Conservation (phyloP, 2,797 vertebrate species). For the Danio choprae region DNA sequence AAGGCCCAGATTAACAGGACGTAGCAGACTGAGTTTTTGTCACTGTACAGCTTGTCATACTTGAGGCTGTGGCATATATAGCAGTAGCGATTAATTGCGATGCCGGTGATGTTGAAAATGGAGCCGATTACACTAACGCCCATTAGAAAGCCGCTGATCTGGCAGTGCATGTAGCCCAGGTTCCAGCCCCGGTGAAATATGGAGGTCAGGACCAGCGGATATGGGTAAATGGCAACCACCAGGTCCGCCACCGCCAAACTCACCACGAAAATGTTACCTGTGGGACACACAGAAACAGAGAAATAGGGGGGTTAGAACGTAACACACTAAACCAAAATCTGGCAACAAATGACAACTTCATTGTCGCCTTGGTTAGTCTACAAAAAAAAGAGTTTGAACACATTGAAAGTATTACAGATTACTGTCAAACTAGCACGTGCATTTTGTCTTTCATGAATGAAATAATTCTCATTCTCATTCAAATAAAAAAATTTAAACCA, state of each 20-base stretch:
- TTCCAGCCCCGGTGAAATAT: slow-evolving; percentile 94
- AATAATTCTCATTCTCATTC: too few relatives aligned
- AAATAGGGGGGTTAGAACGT: neutral
- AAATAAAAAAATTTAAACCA: too few relatives aligned
- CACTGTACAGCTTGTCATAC: slow-evolving; percentile 91
- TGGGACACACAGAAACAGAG: slow-evolving; percentile 47
- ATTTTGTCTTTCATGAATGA: too few relatives aligned
- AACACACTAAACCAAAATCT: too few relatives aligned
- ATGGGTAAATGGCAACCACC: slow-evolving; percentile 94
- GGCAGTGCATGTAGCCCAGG: slow-evolving; percentile 91
- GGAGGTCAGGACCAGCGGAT: slow-evolving; percentile 92
- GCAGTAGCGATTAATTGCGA: slow-evolving; percentile 96
- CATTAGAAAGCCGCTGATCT: slow-evolving; percentile 96
- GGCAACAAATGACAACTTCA: too few relatives aligned
- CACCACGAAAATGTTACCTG: slow-evolving; percentile 97
- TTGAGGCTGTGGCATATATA: slow-evolving; percentile 97
- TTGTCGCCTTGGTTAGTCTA: too few relatives aligned
- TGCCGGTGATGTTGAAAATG: slow-evolving; percentile 96
- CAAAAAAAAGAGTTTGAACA: too few relatives aligned
- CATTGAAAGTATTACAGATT: too few relatives aligned
- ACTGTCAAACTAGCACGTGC: too few relatives aligned
- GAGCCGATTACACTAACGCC: slow-evolving; percentile 96
- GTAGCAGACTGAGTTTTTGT: slow-evolving; percentile 91
- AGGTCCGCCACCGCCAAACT: slow-evolving; percentile 95
- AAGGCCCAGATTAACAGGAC: slow-evolving; percentile 91